A percentile compares a stretch with the other conserved stretches of the same genome.
These are phyloP conservation scores for Stomatorhinus walkeri DNA, from an alignment of 2,797 vertebrate genomes.

Conservation along the genomic window DNA sequence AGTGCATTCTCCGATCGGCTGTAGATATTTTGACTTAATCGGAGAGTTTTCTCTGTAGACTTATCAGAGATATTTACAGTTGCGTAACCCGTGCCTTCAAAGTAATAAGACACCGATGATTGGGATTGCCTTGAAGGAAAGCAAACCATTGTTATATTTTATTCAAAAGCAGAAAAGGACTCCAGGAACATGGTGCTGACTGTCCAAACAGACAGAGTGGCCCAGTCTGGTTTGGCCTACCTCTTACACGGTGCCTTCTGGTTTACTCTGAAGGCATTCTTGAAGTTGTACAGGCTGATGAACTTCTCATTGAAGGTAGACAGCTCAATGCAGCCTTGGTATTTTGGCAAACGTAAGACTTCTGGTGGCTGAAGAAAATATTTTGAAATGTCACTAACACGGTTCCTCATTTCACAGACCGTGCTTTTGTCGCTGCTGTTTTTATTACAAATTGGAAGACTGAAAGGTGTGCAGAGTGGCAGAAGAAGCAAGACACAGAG, in stretches of 20 bases:
- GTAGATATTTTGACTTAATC: constrained; percentile 8
- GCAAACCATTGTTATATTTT: constrained; percentile 17
- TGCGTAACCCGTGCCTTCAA: constrained; percentile 58
- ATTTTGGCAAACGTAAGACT: constrained; percentile 64
- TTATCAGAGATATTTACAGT: constrained; percentile 26
- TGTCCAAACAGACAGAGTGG: not conserved
- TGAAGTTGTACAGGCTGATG: constrained; percentile 87
- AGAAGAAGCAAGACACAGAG: not conserved
- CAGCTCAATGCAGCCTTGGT: constrained; percentile 85
- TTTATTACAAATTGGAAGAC: not conserved
- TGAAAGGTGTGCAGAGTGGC: not conserved
- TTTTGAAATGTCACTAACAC: not conserved
- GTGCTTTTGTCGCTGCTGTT: not conserved
- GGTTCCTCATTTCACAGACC: not conserved
- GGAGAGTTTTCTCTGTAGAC: fast-evolving
- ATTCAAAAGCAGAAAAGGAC: not conserved
- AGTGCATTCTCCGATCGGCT: constrained; percentile 50
- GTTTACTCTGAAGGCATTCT: constrained; percentile 50
- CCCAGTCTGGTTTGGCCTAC: constrained; percentile 35
- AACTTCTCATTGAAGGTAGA: constrained; percentile 71
- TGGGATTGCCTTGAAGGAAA: constrained; percentile 41
- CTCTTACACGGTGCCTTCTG: constrained; percentile 51
- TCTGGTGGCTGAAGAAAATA: constrained; percentile 66
- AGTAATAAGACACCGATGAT: constrained; percentile 31
- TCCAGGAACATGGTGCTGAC: not conserved